Base-by-base conservation (phyloP, 2,888 invertebrate genomes). In the Drosophila leonis region DNA sequence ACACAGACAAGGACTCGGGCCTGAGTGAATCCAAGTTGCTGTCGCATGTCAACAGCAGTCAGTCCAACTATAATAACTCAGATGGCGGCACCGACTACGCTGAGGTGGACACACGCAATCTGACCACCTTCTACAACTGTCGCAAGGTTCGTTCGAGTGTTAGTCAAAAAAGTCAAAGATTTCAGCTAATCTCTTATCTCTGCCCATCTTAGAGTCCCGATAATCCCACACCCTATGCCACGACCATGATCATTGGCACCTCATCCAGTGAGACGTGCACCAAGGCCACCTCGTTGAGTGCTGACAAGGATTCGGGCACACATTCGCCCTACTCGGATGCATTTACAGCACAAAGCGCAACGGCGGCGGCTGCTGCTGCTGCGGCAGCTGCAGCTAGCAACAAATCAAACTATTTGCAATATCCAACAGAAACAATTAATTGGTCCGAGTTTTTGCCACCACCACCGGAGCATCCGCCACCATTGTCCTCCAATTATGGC, bases 171-270 rank as follows among this genome's bases (percentile, higher is more conserved):
- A 27, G 31, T 6, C 18, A 62, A 62, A 52, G 51, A 35, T 12
- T 9, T 52, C 10, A 66, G 18, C 42, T 70, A 56, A 74, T 49
- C 18, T 42, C 37, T 7, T 60, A 41, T 55, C 10, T 33, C 18
- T 31, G 9, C n/a, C 3, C 27, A n/a, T n/a, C 9, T 37, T 13
- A 93, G 93, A 94, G 95, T 64, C 94, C 95, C 12, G 95, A 95
- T 79, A 95, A 95, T 91, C 95, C 95, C 0, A 95, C 95, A 4
- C 96, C 96, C 0, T 96, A 96, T 92, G 96, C 96, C 18, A 96
- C 96, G 0, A 96, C 96, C 13, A 96, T 96, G 93, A 93, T 96
- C 42, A 94, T 96, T 75, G 93, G 93, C 41, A 91, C 92, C 49
- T 92, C 93, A 7, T 87, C 90, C 7, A 92, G 90, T 15, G 93